Percentiles rank a stretch among this genome's conserved stretches.
Conservation (phyloP, 2,888 invertebrate genomes). For the Blera fallax region DNA sequence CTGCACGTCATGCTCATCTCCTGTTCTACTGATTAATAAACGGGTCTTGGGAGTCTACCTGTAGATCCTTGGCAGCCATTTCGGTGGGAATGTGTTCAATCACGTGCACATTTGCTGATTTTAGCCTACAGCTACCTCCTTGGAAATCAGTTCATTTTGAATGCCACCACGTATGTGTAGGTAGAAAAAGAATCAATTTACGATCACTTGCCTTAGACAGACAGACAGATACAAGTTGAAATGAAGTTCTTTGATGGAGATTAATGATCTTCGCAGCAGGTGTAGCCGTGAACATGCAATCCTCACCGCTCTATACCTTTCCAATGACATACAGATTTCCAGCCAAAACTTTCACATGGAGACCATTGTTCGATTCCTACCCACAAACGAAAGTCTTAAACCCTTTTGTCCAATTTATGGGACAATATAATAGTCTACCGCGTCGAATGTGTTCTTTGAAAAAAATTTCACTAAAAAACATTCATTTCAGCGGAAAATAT, state of each 20-base stretch:
- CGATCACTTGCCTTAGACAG: not conserved
- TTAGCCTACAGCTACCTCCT: conserved; percentile 1
- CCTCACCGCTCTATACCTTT: not conserved
- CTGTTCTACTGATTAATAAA: conserved; percentile 22
- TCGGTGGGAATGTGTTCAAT: conserved; percentile 14
- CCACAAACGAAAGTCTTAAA: conserved; percentile 48
- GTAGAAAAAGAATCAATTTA: not conserved
- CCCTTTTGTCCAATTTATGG: conserved; percentile 46
- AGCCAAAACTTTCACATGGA: conserved; percentile 53
- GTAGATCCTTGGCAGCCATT: not conserved
- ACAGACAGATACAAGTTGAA: not conserved
- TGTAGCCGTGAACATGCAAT: not conserved
- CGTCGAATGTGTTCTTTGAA: conserved; percentile 40
- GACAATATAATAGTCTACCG: conserved; percentile 38
- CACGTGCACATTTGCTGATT: not conserved
- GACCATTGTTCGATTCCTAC: conserved; percentile 33
- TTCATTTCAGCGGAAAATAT: conserved; percentile 28
- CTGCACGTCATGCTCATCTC: conserved; percentile 21
- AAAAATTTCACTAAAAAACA: conserved; percentile 55
- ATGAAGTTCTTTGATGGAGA: conserved; percentile 10
- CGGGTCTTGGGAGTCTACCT: not conserved
- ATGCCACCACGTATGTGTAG: not conserved
- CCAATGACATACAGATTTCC: conserved; percentile 2
- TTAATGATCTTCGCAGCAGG: conserved; percentile 12
- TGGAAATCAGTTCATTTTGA: not conserved